phyloP scores from a whole-genome alignment of 2,888 invertebrate species.

The Xylophagus ater region DNA sequence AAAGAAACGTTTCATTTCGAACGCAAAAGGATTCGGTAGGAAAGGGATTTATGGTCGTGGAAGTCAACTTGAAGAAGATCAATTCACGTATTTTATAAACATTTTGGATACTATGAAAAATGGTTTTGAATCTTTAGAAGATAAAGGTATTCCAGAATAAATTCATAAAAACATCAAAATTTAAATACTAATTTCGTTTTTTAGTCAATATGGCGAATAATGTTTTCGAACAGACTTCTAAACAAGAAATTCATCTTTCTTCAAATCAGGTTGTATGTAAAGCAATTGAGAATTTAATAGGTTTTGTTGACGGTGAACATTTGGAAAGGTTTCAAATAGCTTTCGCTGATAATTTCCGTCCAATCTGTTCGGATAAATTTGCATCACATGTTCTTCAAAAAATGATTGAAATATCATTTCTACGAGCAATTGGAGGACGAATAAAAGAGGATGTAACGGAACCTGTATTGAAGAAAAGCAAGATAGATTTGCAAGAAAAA shows the following conservation, averaged over 20 bases:
- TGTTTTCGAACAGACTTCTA: constrained; percentile 59
- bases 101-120: constrained; percentile 60
- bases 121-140: constrained; percentile 57
- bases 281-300: constrained; percentile 63
- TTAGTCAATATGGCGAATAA: constrained; percentile 52
- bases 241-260: constrained; percentile 58
- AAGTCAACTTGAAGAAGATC: constrained; percentile 55
- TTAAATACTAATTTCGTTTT: constrained; percentile 5
- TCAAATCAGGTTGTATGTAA: constrained; percentile 73
- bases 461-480: constrained; percentile 15
- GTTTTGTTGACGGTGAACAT: constrained; percentile 51
- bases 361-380: constrained; percentile 61
- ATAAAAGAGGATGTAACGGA: constrained; percentile 17
- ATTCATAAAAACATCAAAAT: background rate
- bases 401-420: constrained; percentile 39
- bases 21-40: constrained; percentile 66
- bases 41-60: constrained; percentile 63
- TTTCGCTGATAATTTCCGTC: constrained; percentile 55
- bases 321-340: constrained; percentile 52
- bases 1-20: constrained; percentile 41
- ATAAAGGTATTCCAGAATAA: constrained; percentile 51
- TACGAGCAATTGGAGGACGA: constrained; percentile 25
- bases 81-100: constrained; percentile 65
- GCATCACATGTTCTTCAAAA: constrained; percentile 71
- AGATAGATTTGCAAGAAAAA: background rate